Percentiles rank a stretch among this genome's conserved stretches.
Evolutionary conservation across 2,888 invertebrate species (phyloP).

Genomic region (Lordiphosa fenestrarum): DNA sequence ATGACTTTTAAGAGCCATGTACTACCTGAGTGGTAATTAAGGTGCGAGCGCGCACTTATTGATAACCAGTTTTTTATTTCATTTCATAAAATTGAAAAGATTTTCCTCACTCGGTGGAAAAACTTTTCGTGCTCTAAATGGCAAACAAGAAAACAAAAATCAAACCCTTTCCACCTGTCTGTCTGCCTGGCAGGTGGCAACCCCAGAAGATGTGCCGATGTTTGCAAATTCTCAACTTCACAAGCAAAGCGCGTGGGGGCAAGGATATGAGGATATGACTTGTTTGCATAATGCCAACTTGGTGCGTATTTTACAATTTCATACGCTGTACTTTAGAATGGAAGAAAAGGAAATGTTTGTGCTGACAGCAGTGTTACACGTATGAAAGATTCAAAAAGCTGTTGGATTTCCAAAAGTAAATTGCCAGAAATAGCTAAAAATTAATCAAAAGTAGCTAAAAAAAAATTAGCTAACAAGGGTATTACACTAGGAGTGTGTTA

Average conservation of each 20-base stretch:
- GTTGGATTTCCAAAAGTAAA: too few relatives aligned
- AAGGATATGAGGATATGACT: constrained; percentile 20
- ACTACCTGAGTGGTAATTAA: constrained; percentile 5
- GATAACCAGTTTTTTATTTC: background rate
- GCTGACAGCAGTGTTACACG: constrained; percentile 58
- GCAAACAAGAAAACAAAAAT: constrained; percentile 26
- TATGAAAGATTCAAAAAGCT: too few relatives aligned
- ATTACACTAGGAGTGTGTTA: too few relatives aligned
- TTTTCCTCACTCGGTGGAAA: too few relatives aligned
- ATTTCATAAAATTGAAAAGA: background rate
- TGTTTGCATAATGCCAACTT: constrained; percentile 40
- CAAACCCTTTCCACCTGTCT: background rate
- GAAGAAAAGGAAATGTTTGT: constrained; percentile 41
- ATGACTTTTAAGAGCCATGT: constrained; percentile 17
- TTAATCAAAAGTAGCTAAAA: too few relatives aligned
- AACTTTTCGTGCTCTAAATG: constrained; percentile 20
- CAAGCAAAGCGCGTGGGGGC: constrained; percentile 25
- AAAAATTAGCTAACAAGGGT: too few relatives aligned
- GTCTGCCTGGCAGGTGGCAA: constrained; percentile 6
- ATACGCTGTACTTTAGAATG: constrained; percentile 10
- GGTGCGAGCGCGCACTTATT: background rate
- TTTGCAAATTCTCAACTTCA: constrained; percentile 37
- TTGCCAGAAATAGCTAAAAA: too few relatives aligned
- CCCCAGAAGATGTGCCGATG: constrained; percentile 9
- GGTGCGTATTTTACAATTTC: constrained; percentile 19